Conservation (phyloP, 2,888 invertebrate species). For the Neoscelio sp. region DNA sequence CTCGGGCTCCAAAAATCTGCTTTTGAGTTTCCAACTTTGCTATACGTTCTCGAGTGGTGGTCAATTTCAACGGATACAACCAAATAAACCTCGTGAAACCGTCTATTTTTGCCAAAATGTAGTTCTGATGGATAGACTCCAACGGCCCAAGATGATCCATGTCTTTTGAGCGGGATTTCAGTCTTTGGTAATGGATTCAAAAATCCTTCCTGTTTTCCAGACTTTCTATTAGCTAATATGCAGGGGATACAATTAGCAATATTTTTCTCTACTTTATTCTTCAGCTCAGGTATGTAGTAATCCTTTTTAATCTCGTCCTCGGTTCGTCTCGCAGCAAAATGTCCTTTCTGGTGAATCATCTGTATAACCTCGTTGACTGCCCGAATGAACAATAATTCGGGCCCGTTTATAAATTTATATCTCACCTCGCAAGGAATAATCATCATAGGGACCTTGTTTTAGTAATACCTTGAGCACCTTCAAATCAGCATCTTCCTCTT, state of each 20-base stretch:
- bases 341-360: neutral
- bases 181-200: conserved; percentile 50
- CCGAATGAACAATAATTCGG: conserved; percentile 26
- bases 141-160: conserved; percentile 34
- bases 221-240: conserved; percentile 29
- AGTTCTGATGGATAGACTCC: conserved; percentile 27
- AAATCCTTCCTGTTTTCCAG: conserved; percentile 50
- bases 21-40: conserved; percentile 25
- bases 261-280: conserved; percentile 19
- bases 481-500: neutral
- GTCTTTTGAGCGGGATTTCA: conserved; percentile 19
- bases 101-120: conserved; percentile 28
- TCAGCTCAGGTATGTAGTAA: conserved; percentile 36
- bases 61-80: conserved; percentile 40
- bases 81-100: conserved; percentile 40
- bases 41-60: conserved; percentile 31
- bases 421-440: neutral
- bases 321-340: conserved; percentile 14
- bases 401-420: conserved; percentile 32
- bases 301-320: conserved; percentile 21
- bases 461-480: neutral
- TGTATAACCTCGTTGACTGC: conserved; percentile 26
- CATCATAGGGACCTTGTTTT: neutral
- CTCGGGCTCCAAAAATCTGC: conserved; percentile 22
- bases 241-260: conserved; percentile 43